Percentiles rank a stretch among this genome's conserved stretches.
Evolutionary conservation across 2,888 invertebrate species (phyloP).

Genomic region (Therioaphis trifolii): DNA sequence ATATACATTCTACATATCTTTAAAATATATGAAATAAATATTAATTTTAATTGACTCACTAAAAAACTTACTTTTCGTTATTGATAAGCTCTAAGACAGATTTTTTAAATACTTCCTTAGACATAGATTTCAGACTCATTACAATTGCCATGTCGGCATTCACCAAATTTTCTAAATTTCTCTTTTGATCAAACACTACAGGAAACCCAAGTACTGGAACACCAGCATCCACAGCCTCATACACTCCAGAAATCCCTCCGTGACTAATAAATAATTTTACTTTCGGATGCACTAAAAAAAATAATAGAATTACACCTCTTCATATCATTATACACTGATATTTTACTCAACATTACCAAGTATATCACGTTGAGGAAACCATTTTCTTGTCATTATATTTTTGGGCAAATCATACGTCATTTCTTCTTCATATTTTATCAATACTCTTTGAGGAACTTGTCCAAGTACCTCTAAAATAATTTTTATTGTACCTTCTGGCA

Average conservation of each 20-base stretch:
- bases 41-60: neutral
- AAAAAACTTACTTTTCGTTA: neutral
- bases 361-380: conserved; percentile 15
- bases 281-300: neutral
- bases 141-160: neutral
- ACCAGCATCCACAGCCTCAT: conserved; percentile 25
- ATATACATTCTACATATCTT: too few relatives aligned
- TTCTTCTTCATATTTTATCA: conserved; percentile 9
- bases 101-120: neutral
- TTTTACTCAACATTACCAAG: neutral
- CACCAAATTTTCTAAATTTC: neutral
- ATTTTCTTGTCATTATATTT: neutral
- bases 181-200: neutral
- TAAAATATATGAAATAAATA: neutral
- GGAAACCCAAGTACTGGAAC: conserved; percentile 19
- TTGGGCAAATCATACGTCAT: neutral
- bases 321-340: neutral
- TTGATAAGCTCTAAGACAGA: neutral
- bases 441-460: conserved; percentile 3
- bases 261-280: conserved; percentile 27
- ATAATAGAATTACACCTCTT: neutral
- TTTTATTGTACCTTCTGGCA: neutral
- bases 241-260: conserved; percentile 18
- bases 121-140: neutral
- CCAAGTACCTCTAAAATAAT: neutral